Conservation (phyloP, 2,797 vertebrate species). For the Parauchenoglanis punctatus region DNA sequence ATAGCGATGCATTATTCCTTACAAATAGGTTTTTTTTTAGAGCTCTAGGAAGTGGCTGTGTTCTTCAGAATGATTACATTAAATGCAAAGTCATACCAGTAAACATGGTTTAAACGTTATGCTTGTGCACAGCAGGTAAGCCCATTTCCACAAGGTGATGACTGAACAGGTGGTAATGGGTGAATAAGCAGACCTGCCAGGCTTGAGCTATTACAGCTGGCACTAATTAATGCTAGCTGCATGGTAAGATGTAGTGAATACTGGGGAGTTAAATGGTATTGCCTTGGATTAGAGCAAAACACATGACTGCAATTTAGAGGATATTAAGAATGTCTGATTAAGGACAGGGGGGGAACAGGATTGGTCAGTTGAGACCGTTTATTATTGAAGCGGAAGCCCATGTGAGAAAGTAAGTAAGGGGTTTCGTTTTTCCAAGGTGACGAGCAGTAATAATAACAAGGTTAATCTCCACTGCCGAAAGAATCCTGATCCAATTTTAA, state of each 20-base stretch:
- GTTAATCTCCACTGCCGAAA: constrained; percentile 38
- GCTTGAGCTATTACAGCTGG: constrained; percentile 33
- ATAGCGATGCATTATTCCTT: neutral
- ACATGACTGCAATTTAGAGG: constrained; percentile 18
- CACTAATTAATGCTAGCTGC: constrained; percentile 48
- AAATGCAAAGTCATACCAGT: neutral
- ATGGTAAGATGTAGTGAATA: constrained; percentile 34
- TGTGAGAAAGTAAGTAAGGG: constrained; percentile 8
- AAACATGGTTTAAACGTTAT: neutral
- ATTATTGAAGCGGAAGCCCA: constrained; percentile 7
- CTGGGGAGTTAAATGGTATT: constrained; percentile 33
- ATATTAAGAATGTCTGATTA: constrained; percentile 29
- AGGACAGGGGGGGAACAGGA: neutral
- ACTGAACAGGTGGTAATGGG: constrained; percentile 20
- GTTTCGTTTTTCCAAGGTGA: constrained; percentile 36
- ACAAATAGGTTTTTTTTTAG: neutral
- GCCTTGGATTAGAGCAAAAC: constrained; percentile 23
- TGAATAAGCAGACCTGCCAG: constrained; percentile 23
- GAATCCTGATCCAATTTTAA: constrained; percentile 56
- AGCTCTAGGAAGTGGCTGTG: neutral
- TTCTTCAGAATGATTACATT: neutral
- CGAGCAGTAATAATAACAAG: constrained; percentile 51
- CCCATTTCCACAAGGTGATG: constrained; percentile 17
- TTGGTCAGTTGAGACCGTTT: constrained; percentile 1
- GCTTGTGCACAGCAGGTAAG: constrained; percentile 13